Percentiles rank a stretch among this genome's conserved stretches.
These are phyloP conservation scores for Arion vulgaris DNA, from an alignment of 1,140 invertebrate genomes.

Conservation along the genomic window DNA sequence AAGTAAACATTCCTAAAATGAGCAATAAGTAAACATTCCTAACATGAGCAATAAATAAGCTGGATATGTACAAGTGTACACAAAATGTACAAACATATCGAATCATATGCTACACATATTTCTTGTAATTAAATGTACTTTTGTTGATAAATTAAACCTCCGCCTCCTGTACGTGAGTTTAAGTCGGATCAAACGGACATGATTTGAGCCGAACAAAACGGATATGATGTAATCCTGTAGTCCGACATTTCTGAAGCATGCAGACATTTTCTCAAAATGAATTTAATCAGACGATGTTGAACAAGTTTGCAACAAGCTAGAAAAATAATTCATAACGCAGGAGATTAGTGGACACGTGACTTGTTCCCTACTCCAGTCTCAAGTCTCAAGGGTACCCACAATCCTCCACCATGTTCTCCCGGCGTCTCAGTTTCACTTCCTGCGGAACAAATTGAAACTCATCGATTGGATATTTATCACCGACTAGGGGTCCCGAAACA, in stretches of 20 bases:
- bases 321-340: background rate
- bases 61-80: too few relatives aligned
- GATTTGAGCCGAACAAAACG: background rate
- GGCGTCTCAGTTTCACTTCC: slow-evolving; percentile 14
- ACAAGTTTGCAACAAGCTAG: background rate
- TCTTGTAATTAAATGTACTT: too few relatives aligned
- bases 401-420: background rate
- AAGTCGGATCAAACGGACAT: too few relatives aligned
- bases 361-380: background rate
- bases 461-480: slow-evolving; percentile 39
- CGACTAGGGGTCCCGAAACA: background rate
- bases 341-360: slow-evolving; percentile 13
- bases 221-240: background rate
- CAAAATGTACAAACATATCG: too few relatives aligned
- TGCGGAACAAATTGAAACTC: slow-evolving; percentile 39
- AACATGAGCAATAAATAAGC: too few relatives aligned
- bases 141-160: too few relatives aligned
- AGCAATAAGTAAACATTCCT: too few relatives aligned
- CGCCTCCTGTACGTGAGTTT: too few relatives aligned
- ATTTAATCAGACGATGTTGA: slow-evolving; percentile 12
- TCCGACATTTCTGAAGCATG: background rate
- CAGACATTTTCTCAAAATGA: background rate
- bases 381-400: slow-evolving; percentile 16
- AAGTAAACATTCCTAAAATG: too few relatives aligned
- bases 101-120: too few relatives aligned